These are phyloP conservation scores for Labroides dimidiatus DNA, from an alignment of 2,797 vertebrate species.

Conservation along the genomic window DNA sequence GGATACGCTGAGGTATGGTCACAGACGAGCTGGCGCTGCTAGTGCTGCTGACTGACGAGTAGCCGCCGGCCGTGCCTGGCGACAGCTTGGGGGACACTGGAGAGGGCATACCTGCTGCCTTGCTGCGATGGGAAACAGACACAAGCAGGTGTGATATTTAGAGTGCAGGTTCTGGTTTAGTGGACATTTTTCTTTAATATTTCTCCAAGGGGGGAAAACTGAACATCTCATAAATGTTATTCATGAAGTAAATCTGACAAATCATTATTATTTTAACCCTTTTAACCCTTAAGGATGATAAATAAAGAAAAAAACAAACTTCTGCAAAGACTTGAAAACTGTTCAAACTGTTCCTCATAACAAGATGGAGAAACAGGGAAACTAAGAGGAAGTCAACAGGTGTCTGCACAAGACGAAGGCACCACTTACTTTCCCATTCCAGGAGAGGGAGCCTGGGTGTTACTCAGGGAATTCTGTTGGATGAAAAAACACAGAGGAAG, in stretches of 20 bases:
- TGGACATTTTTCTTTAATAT: too few relatives aligned
- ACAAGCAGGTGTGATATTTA: background rate
- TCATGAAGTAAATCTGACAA: too few relatives aligned
- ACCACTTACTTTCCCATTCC: constrained; percentile 95
- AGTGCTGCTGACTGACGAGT: constrained; percentile 90
- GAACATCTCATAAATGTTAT: too few relatives aligned
- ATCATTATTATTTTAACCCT: too few relatives aligned
- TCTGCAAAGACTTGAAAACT: background rate
- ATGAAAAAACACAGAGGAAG: constrained; percentile 27
- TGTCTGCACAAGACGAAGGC: background rate
- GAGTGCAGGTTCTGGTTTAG: too few relatives aligned
- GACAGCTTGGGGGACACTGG: constrained; percentile 98
- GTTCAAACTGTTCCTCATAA: too few relatives aligned
- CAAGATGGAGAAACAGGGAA: too few relatives aligned
- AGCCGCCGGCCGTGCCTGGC: constrained; percentile 93
- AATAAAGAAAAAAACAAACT: too few relatives aligned
- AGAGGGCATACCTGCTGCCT: constrained; percentile 96
- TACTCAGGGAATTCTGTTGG: constrained; percentile 95
- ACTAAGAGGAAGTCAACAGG: too few relatives aligned
- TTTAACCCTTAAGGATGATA: too few relatives aligned
- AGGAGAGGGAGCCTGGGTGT: constrained; percentile 98
- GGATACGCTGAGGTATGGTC: constrained; percentile 98
- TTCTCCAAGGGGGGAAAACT: too few relatives aligned
- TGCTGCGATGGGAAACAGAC: constrained; percentile 80
- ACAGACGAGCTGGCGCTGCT: constrained; percentile 93